These are phyloP conservation scores for Orestias chungarensis DNA, from an alignment of 2,797 vertebrate genomes.

Conservation along the genomic window DNA sequence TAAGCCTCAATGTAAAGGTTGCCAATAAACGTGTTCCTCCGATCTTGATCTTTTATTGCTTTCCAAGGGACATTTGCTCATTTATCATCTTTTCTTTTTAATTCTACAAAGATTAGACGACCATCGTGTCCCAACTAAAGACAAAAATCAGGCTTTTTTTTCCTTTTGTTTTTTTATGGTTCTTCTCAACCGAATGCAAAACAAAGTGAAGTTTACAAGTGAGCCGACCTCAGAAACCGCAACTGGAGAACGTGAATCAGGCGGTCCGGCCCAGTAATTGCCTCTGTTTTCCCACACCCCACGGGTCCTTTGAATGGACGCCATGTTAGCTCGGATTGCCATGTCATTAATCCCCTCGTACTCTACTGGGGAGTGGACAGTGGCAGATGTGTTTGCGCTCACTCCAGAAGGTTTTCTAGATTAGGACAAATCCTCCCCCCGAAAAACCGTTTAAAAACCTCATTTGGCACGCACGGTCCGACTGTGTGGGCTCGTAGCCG, in stretches of 20 bases:
- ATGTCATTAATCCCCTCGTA: constrained; percentile 76
- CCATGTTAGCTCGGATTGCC: constrained; percentile 74
- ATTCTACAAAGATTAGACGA: constrained; percentile 62
- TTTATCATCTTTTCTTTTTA: constrained; percentile 46
- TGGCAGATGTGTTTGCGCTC: constrained; percentile 79
- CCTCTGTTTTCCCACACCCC: constrained; percentile 61
- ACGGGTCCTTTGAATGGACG: constrained; percentile 65
- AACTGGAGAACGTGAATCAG: constrained; percentile 41
- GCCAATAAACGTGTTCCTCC: neutral
- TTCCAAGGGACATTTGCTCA: constrained; percentile 57
- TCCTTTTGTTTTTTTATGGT: constrained; percentile 24
- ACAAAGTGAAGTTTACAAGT: constrained; percentile 24
- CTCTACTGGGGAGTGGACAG: constrained; percentile 76
- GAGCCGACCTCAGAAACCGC: constrained; percentile 18
- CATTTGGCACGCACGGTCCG: constrained; percentile 72
- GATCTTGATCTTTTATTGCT: constrained; percentile 53
- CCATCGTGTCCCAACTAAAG: constrained; percentile 33
- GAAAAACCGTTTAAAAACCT: constrained; percentile 75
- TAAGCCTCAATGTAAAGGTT: neutral
- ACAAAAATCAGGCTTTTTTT: too few relatives aligned
- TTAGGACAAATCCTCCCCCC: constrained; percentile 76
- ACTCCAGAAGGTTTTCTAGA: constrained; percentile 80
- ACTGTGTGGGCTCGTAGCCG: constrained; percentile 62
- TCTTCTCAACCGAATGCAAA: constrained; percentile 38
- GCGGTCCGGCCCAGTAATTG: constrained; percentile 48